Percentiles rank a stretch among this genome's conserved stretches.
These are phyloP conservation scores for Blastobasis adustella DNA, from an alignment of 2,888 invertebrate species.

Conservation along the genomic window DNA sequence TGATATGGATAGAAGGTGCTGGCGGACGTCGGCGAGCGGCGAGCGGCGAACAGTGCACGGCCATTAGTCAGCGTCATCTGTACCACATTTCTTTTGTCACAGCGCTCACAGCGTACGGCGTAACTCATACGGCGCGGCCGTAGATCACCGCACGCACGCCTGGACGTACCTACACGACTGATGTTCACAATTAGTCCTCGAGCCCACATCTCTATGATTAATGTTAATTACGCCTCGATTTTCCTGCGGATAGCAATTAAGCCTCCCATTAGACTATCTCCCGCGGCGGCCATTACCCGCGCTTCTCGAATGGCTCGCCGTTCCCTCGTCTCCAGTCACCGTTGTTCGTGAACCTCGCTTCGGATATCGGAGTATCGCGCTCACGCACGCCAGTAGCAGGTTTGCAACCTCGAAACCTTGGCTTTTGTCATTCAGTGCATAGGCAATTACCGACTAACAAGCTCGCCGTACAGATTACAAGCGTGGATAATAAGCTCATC, in stretches of 20 bases:
- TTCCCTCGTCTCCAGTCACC: neutral
- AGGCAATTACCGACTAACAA: constrained; percentile 13
- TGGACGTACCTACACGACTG: constrained; percentile 30
- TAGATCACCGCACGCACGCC: constrained; percentile 21
- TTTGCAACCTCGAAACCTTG: constrained; percentile 5
- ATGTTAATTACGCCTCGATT: constrained; percentile 65
- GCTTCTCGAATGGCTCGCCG: constrained; percentile 19
- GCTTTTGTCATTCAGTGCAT: constrained; percentile 5
- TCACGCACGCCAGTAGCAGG: constrained; percentile 5
- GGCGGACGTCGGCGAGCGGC: constrained; percentile 20
- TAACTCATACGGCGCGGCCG: constrained; percentile 35
- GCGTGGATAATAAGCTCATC: constrained; percentile 8
- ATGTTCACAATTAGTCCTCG: constrained; percentile 54
- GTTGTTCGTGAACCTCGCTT: neutral
- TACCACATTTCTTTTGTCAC: constrained; percentile 47
- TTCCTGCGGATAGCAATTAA: constrained; percentile 54
- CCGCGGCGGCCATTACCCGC: constrained; percentile 47
- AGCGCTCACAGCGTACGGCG: constrained; percentile 6
- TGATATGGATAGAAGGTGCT: constrained; percentile 22
- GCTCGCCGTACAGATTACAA: constrained; percentile 11
- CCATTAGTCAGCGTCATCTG: constrained; percentile 47
- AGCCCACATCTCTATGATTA: constrained; percentile 59
- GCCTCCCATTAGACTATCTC: constrained; percentile 51
- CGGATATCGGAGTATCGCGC: constrained; percentile 2
- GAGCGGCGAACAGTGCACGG: constrained; percentile 26